Evolutionary conservation across 2,113 vertebrate genomes (phyloP), one percentile per base, ranked within the genome.

Genomic region (Cyprinodon variegatus): DNA sequence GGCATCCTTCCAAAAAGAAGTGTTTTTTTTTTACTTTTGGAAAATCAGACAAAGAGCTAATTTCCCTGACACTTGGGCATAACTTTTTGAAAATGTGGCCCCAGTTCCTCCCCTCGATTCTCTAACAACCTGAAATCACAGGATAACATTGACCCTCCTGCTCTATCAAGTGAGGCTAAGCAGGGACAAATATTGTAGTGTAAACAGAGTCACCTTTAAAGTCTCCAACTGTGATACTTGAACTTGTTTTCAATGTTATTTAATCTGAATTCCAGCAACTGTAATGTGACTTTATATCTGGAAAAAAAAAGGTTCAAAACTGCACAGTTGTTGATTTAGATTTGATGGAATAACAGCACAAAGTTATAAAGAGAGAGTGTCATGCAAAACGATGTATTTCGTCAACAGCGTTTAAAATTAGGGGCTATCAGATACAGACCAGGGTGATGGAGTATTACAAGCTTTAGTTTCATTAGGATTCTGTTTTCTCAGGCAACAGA

Each of bases 191-290:
- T 77, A 57, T 94, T 91, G 92, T 93, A 86, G 79, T 91, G 75
- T 93, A 86, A 89, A 91, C 74, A 87, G 91, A 94, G 93, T 95
- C 92, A 91, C 91, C 92, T 93, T 93, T 92, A 88, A 91, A 95
- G 95, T 92, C 85, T 78, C 89, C 90, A 91, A 90, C 90, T 91
- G 62, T 90, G 90, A 96, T 96, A 96, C 96, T 96, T 97, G 96
- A 96, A 96, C 90, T 93, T 90, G 81, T 88, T 94, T 92, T 95
- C 90, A 88, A 88, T 22, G 61, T 41, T 36, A 36, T 94, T 93
- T 92, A 68, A 89, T 91, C 81, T 69, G 86, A 76, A 83, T 38
- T 66, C 74, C 70, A 61, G 45, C 76, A 61, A 78, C 74, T 59
- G 63, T 38, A 48, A 61, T 53, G 62, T 22, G 68, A 66, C 15